Base-by-base conservation (phyloP, 2,888 invertebrate genomes). In the Stomorhina lunata region DNA sequence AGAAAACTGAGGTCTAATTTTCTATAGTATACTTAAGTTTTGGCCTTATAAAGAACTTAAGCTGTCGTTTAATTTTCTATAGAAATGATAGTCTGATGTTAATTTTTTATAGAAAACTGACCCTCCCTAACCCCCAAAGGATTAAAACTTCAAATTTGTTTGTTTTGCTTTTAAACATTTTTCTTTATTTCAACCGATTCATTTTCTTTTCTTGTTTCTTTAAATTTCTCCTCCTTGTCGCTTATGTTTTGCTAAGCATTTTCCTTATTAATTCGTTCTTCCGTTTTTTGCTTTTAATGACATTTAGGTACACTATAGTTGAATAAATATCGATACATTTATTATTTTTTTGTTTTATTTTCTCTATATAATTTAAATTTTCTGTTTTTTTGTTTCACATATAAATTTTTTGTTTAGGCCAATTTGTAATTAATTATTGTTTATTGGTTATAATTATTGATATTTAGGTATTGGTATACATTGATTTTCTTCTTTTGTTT, bases 251-350 rank as follows among this genome's bases (percentile, higher is more conserved):
- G 37, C 40, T 68, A 53, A 66, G 53, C 59, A 65, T 66, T 81
- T 63, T 63, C 37, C 27, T 68, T 34, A 65, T 40, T 27, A 4
- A 50, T 50, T 61, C 12, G 4, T 40, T 53, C 15, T 65, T 45
- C 5, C 48, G 32, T 50, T 61, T 61, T 22, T 45, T 69, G 2
- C 37, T 66, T 66, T 65, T 65, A 45, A 82, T 78, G 78, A 82
- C 81, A 82, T 82, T 82, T 82, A 82, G 78, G 73, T 84, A 84
- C 84, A 81, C 84, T 82, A 80, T 84, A 81, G 81, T 84, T 77
- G 65, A 80, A 84, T 77, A 82, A 68, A 72, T 84, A 82, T 79
- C 57, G 69, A 80, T 81, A 79, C 75, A 84, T 77, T 81, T 71
- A 27, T 59, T 72, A 63, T 68, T 68, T 50, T 45, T 48, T 37